Evolutionary conservation across 2,888 invertebrate species (phyloP), one percentile per base, ranked within the genome.

Genomic region (Ligdia adustata): DNA sequence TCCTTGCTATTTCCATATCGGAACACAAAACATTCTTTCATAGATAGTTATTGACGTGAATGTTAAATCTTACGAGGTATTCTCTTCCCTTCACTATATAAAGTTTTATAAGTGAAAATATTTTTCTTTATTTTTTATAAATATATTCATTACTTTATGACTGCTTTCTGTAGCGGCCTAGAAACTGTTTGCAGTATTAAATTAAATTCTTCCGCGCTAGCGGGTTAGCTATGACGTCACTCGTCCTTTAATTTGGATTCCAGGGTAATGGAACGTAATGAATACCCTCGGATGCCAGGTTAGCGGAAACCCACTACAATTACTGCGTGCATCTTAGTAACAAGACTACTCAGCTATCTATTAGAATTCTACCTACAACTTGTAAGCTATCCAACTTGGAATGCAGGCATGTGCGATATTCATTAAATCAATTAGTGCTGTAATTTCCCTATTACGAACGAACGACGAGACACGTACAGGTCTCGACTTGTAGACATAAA

Each of bases 181-280:
- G n/a, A n/a, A 22, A 6, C 7, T 55, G 49, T 62, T 69, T 62
- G 66, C 61, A 64, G 55, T 64, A 60, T 59, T 65, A 62, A 62
- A 32, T 32, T 20, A 66, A 70, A 66, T 71, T 68, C 63, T 66
- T 68, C 45, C 61, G 56, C 56, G 55, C 52, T 57, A 56, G 55
- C 55, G 49, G 45, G 52, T 50, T 43, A 53, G 55, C 58, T 50
- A 33, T 38, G 58, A 61, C 55, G 50, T 56, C 46, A 51, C 45
- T 57, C 32, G 57, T 49, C 64, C 66, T 72, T 66, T 69, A 59
- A 74, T 77, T 71, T 65, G 60, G 65, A 71, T 67, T 65, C 60
- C 63, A 57, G 48, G 41, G 60, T 58, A 64, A 62, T 60, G 56
- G 51, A 55, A 58, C 50, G 55, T 59, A 64, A 64, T 63, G 54